Evolutionary conservation across 2,113 vertebrate genomes (phyloP).

Genomic region (Seriola quinqueradiata): DNA sequence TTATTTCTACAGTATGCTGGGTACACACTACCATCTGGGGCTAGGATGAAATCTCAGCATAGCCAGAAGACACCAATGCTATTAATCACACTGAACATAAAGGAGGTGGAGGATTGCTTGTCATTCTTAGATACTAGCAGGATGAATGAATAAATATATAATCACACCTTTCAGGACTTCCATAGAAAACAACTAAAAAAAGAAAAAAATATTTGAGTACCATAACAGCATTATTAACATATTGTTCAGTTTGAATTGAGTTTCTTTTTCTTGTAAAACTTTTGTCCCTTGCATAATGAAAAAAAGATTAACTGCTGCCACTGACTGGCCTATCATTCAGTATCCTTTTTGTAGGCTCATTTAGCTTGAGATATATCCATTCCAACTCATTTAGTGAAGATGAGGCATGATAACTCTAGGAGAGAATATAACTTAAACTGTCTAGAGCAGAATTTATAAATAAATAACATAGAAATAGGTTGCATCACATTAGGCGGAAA

Average conservation of each 20-base stretch:
- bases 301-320: conserved; percentile 23
- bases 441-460: conserved; percentile 37
- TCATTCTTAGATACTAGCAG: neutral
- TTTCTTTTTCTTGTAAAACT: neutral
- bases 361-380: conserved; percentile 44
- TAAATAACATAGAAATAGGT: conserved; percentile 38
- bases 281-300: conserved; percentile 39
- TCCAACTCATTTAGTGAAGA: conserved; percentile 35
- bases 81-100: conserved; percentile 20
- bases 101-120: neutral
- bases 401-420: conserved; percentile 35
- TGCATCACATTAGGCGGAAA: conserved; percentile 39
- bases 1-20: neutral
- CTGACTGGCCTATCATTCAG: conserved; percentile 16
- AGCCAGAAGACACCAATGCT: neutral
- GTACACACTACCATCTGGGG: neutral
- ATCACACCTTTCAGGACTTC: neutral
- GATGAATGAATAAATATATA: conserved; percentile 11
- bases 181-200: neutral
- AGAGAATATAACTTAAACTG: conserved; percentile 31
- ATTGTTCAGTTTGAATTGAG: neutral
- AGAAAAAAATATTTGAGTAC: neutral
- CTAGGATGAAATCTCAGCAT: neutral
- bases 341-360: conserved; percentile 32
- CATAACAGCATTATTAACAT: conserved; percentile 9